phyloP scores from a whole-genome alignment of 2,888 invertebrate species.

The Acanthopleura granulata region DNA sequence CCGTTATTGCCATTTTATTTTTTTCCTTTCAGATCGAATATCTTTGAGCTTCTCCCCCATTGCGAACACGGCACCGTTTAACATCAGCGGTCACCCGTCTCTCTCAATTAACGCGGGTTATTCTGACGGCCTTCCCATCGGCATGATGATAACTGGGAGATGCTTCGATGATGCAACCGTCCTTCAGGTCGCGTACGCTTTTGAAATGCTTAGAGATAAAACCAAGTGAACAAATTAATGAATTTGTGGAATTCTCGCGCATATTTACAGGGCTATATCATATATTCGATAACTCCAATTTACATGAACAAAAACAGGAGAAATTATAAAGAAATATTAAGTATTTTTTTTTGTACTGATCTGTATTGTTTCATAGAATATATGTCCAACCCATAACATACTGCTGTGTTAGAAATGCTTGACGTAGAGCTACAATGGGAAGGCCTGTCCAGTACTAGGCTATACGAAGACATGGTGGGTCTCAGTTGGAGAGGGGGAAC shows the following conservation, averaged over 20 bases:
- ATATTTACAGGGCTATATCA: background rate
- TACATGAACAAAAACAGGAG: background rate
- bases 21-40: too few species aligned
- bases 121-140: conserved; percentile 53
- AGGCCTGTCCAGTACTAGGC: too few species aligned
- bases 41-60: conserved; percentile 28
- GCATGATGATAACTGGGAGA: conserved; percentile 59
- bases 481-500: too few species aligned
- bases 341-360: too few species aligned
- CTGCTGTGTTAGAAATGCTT: too few species aligned
- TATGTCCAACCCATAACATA: too few species aligned
- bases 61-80: conserved; percentile 50
- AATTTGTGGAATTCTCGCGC: background rate
- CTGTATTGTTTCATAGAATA: too few species aligned
- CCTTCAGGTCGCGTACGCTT: conserved; percentile 53
- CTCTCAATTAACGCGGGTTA: conserved; percentile 56
- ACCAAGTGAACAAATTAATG: background rate
- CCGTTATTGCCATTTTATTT: too few species aligned
- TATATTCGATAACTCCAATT: background rate
- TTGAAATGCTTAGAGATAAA: conserved; percentile 36
- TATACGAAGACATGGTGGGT: too few species aligned
- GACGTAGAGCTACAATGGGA: too few species aligned
- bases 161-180: conserved; percentile 59
- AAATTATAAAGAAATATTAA: too few species aligned
- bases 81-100: conserved; percentile 58